These are phyloP conservation scores for Arctocebus calabarensis DNA, from an alignment of 2,797 vertebrate species.

Conservation along the genomic window DNA sequence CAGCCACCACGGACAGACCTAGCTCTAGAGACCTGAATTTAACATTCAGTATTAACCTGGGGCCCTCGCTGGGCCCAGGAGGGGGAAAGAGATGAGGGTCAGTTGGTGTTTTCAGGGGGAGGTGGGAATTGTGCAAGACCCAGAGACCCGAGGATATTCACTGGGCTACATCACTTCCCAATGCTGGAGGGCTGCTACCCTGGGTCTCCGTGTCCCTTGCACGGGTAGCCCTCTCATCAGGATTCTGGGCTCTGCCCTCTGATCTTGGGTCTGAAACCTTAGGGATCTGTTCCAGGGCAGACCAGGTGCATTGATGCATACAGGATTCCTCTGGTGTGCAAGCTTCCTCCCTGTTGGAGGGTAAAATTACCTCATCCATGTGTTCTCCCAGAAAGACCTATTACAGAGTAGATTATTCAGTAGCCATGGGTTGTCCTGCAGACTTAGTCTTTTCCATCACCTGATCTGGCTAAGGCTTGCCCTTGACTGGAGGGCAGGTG, in stretches of 20 bases:
- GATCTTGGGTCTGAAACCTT: neutral
- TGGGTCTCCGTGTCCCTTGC: neutral
- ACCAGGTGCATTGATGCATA: neutral
- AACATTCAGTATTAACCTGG: neutral
- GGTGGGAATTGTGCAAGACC: neutral
- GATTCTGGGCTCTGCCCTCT: neutral
- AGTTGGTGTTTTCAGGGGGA: neutral
- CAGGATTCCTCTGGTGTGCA: neutral
- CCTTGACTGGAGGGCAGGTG: neutral
- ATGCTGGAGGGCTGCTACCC: neutral
- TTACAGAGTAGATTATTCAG: neutral
- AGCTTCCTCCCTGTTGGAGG: neutral
- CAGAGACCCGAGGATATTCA: neutral
- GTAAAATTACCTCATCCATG: neutral
- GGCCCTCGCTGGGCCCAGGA: neutral
- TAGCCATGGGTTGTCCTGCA: neutral
- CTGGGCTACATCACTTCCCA: neutral
- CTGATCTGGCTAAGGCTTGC: neutral
- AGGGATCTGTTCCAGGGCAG: neutral
- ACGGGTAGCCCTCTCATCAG: neutral
- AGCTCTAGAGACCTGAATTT: neutral
- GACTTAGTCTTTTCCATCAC: neutral
- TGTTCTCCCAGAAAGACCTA: neutral
- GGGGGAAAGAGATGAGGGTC: neutral
- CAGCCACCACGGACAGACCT: neutral